Conservation (phyloP, 2,113 vertebrate genomes). For the Antechinus flavipes region DNA sequence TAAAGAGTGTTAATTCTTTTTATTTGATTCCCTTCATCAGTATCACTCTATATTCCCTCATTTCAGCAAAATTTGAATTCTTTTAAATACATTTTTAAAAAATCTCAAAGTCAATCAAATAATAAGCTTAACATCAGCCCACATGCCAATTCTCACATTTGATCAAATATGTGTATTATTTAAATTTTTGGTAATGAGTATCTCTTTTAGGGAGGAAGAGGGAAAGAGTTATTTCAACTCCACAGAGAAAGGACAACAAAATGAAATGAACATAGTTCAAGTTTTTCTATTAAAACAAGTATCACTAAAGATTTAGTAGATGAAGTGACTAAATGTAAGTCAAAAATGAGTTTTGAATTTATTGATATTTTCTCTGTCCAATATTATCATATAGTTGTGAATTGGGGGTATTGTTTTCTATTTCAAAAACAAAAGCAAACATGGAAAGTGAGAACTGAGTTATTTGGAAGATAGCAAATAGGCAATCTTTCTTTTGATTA, state of each 20-base stretch:
- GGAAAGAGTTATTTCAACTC: background rate
- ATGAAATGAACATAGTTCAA: conserved; percentile 43
- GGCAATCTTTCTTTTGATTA: conserved; percentile 53
- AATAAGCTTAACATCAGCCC: conserved; percentile 12
- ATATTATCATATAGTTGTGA: conserved; percentile 54
- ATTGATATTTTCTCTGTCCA: background rate
- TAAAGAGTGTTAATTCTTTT: conserved; percentile 27
- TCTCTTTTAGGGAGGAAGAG: background rate
- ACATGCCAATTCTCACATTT: conserved; percentile 64
- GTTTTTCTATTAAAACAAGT: conserved; percentile 29
- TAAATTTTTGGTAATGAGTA: background rate
- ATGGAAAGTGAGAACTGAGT: conserved; percentile 28
- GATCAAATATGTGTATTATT: conserved; percentile 37
- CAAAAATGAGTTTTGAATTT: background rate
- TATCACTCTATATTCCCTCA: conserved; percentile 42
- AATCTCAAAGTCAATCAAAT: conserved; percentile 42
- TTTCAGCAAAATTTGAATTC: conserved; percentile 39
- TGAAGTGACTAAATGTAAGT: conserved; percentile 30
- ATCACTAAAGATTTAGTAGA: conserved; percentile 21
- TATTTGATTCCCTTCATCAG: conserved; percentile 43
- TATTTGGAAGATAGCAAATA: conserved; percentile 11
- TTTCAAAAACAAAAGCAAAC: conserved; percentile 29
- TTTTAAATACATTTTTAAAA: conserved; percentile 27
- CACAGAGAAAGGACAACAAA: conserved; percentile 18
- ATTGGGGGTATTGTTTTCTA: background rate